Conservation (phyloP, 2,797 vertebrate genomes). For the Cirrhinus mrigala region DNA sequence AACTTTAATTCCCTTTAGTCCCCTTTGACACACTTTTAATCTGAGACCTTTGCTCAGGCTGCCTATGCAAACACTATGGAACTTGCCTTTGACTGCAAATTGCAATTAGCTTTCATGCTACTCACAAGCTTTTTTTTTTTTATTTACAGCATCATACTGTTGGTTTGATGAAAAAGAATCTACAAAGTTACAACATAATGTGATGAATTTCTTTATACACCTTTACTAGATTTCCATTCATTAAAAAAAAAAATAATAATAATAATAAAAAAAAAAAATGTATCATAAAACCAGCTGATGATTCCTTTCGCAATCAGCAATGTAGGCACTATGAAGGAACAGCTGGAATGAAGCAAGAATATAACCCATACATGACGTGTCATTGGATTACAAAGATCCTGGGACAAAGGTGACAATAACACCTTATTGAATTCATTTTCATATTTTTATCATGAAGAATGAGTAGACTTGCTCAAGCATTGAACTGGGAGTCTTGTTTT, state of each 20-base stretch:
- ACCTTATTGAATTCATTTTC: background rate
- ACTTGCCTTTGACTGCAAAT: background rate
- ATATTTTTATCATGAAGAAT: background rate
- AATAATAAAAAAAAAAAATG: too few species aligned
- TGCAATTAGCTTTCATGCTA: background rate
- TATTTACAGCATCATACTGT: background rate
- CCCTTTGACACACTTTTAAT: constrained; percentile 66
- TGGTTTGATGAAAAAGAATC: background rate
- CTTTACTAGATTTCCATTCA: background rate
- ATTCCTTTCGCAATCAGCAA: background rate
- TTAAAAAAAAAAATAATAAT: background rate
- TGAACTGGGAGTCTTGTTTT: background rate
- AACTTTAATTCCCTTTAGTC: constrained; percentile 31
- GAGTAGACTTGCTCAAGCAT: background rate
- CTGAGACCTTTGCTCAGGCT: constrained; percentile 66
- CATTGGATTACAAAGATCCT: background rate
- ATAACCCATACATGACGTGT: background rate
- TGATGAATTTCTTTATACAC: background rate
- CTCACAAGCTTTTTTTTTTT: background rate
- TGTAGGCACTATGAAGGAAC: background rate
- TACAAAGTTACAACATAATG: background rate
- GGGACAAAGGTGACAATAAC: background rate
- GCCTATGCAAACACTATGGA: background rate
- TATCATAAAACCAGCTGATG: background rate
- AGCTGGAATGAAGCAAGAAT: background rate